Conservation (phyloP, 2,797 vertebrate species). For the Sebastes hubbsi region DNA sequence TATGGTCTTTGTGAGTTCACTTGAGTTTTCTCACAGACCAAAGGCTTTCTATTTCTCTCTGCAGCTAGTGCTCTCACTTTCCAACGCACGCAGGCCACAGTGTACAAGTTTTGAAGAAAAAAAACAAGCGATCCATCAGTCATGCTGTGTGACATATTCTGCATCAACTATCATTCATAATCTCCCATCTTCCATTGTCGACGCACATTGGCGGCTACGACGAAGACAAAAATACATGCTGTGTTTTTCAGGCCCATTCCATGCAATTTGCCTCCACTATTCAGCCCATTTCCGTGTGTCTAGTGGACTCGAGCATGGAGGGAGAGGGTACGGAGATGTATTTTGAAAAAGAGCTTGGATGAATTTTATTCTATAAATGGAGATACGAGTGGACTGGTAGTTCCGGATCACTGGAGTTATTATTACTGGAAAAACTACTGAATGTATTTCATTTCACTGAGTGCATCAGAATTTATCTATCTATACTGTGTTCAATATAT, state of each 20-base stretch:
- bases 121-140: conserved; percentile 37
- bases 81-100: conserved; percentile 11
- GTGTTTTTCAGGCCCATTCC: conserved; percentile 36
- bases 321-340: not conserved
- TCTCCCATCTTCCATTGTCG: conserved; percentile 42
- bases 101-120: not conserved
- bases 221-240: conserved; percentile 17
- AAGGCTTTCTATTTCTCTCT: conserved; percentile 24
- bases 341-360: conserved; percentile 19
- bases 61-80: not conserved
- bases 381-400: not conserved
- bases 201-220: conserved; percentile 17
- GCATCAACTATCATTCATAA: conserved; percentile 47
- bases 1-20: conserved; percentile 48
- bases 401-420: conserved; percentile 19
- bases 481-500: conserved; percentile 51
- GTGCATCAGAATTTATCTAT: conserved; percentile 49
- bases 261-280: conserved; percentile 36
- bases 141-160: conserved; percentile 31
- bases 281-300: conserved; percentile 41
- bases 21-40: conserved; percentile 41
- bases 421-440: conserved; percentile 33
- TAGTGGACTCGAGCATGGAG: conserved; percentile 2
- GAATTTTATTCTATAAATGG: conserved; percentile 24
- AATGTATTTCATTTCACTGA: conserved; percentile 70